Evolutionary conservation across 2,888 invertebrate genomes (phyloP).

Genomic region (Coelogynopora nodosa): DNA sequence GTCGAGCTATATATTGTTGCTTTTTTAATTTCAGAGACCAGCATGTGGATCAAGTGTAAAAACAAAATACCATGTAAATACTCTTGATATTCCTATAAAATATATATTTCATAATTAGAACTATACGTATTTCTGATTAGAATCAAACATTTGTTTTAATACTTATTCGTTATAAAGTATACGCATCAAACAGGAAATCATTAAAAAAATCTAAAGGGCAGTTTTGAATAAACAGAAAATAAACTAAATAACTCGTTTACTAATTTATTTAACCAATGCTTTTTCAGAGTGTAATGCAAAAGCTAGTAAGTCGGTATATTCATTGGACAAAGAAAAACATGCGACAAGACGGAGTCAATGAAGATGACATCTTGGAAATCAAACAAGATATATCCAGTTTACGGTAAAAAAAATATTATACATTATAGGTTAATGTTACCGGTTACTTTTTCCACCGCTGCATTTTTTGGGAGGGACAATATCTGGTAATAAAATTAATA

Average conservation of each 20-base stretch:
- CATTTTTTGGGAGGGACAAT: too few species aligned
- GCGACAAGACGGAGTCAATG: constrained; percentile 65
- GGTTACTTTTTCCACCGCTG: not conserved
- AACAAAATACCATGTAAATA: not conserved
- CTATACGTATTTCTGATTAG: too few species aligned
- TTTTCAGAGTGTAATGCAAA: constrained; percentile 63
- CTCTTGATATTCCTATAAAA: constrained; percentile 36
- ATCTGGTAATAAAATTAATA: too few species aligned
- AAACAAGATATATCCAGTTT: constrained; percentile 66
- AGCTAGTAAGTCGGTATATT: constrained; percentile 64
- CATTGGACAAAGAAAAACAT: constrained; percentile 64
- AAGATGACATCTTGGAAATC: constrained; percentile 65
- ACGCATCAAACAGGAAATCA: too few species aligned
- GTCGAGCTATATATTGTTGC: too few species aligned
- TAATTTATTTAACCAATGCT: too few species aligned
- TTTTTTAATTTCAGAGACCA: constrained; percentile 7
- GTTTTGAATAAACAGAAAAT: too few species aligned
- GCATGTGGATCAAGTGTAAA: not conserved
- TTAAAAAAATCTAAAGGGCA: too few species aligned
- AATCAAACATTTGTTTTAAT: not conserved
- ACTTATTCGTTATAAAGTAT: too few species aligned
- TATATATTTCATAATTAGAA: too few species aligned
- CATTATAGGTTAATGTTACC: not conserved
- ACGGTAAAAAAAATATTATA: constrained; percentile 55
- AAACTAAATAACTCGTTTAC: too few species aligned